Evolutionary conservation across 2,888 invertebrate species (phyloP).

Genomic region (Sphaerophoria taeniata): DNA sequence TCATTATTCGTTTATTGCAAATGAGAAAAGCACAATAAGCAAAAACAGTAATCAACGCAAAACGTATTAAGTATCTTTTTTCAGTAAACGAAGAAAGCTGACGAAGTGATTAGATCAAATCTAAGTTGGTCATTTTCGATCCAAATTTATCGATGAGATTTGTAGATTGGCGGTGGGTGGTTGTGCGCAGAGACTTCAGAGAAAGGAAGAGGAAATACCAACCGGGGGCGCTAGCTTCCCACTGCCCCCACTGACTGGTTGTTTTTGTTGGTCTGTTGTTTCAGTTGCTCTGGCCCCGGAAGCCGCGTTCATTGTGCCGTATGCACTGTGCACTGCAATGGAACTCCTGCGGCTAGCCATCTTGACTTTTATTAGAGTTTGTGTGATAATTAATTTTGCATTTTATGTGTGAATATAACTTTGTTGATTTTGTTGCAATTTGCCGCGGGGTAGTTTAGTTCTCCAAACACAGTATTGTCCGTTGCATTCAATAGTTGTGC

Average conservation of each 20-base stretch:
- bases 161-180: constrained; percentile 38
- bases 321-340: constrained; percentile 3
- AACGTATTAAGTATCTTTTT: constrained; percentile 50
- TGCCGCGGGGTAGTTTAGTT: constrained; percentile 59
- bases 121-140: constrained; percentile 69
- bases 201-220: constrained; percentile 17
- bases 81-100: constrained; percentile 56
- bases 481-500: constrained; percentile 21
- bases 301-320: constrained; percentile 20
- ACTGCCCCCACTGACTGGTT: not conserved
- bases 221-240: constrained; percentile 1
- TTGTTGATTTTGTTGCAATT: constrained; percentile 72
- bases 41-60: constrained; percentile 55
- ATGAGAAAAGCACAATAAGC: constrained; percentile 62
- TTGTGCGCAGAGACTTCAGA: not conserved
- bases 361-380: constrained; percentile 69
- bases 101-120: constrained; percentile 73
- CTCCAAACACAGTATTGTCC: not conserved
- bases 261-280: not conserved
- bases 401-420: constrained; percentile 72
- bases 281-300: constrained; percentile 1
- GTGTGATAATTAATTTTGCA: constrained; percentile 74
- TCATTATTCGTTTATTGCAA: constrained; percentile 2
- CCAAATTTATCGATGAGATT: constrained; percentile 72
- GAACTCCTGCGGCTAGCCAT: constrained; percentile 68